Evolutionary conservation across 2,797 vertebrate genomes (phyloP).

Genomic region (Gadopsis bispinosus): DNA sequence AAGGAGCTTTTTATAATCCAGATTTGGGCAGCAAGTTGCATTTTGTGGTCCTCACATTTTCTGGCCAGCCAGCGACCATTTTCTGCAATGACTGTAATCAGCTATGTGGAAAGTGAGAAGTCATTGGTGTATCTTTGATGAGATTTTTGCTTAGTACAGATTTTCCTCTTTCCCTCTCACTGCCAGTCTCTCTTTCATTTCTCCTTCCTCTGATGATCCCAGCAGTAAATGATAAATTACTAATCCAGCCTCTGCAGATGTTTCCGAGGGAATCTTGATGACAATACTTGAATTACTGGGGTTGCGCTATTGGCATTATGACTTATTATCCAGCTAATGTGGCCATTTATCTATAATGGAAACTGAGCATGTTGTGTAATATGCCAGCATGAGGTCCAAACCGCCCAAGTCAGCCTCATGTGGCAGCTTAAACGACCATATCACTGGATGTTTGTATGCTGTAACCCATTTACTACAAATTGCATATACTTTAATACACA

Average conservation of each 20-base stretch:
- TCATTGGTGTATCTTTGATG: constrained; percentile 36
- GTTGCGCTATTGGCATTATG: constrained; percentile 34
- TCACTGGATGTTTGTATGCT: constrained; percentile 19
- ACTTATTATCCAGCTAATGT: constrained; percentile 50
- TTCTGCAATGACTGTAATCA: constrained; percentile 47
- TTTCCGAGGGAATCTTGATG: constrained; percentile 41
- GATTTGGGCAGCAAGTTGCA: constrained; percentile 67
- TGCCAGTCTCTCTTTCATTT: constrained; percentile 1
- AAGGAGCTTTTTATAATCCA: constrained; percentile 80
- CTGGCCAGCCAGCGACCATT: constrained; percentile 16
- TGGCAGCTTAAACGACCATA: constrained; percentile 22
- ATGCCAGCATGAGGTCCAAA: constrained; percentile 44
- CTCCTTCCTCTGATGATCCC: constrained; percentile 9
- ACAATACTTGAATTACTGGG: constrained; percentile 33
- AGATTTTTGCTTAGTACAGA: constrained; percentile 1
- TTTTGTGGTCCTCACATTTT: constrained; percentile 60
- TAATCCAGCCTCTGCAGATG: constrained; percentile 28
- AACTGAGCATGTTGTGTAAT: constrained; percentile 61
- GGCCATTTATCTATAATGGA: constrained; percentile 63
- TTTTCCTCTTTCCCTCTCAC: constrained; percentile 14
- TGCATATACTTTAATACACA: not conserved
- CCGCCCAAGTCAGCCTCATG: constrained; percentile 18
- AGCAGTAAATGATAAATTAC: constrained; percentile 26
- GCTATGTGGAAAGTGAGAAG: constrained; percentile 27
- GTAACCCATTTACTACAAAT: not conserved